Percentiles rank a stretch among this genome's conserved stretches.
Evolutionary conservation across 2,113 vertebrate genomes (phyloP).

Genomic region (Setophaga petechia): DNA sequence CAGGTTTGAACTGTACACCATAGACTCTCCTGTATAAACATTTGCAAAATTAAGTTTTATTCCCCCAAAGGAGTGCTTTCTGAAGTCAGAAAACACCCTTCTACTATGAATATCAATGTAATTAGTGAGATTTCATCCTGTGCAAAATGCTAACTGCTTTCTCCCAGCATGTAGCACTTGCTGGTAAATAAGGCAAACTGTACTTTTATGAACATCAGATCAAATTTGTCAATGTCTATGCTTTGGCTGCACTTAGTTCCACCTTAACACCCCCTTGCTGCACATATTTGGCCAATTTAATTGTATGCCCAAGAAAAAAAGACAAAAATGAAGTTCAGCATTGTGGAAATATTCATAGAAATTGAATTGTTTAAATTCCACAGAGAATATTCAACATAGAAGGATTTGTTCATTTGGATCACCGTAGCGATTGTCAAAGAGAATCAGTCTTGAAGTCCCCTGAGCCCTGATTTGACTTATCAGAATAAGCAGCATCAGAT

Average conservation of each 20-base stretch:
- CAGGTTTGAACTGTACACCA: neutral
- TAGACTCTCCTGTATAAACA: neutral
- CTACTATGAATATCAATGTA: neutral
- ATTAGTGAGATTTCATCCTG: conserved; percentile 7
- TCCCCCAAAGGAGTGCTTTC: neutral
- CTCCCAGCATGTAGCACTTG: neutral
- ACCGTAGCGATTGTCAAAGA: conserved; percentile 3
- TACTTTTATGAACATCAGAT: neutral
- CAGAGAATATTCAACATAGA: neutral
- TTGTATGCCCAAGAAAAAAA: neutral
- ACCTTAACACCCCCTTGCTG: neutral
- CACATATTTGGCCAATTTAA: neutral
- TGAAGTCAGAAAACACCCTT: neutral
- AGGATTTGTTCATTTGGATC: neutral
- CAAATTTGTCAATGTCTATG: neutral
- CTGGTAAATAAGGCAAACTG: neutral
- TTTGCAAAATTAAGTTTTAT: neutral
- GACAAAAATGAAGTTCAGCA: neutral
- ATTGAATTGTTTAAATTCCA: neutral
- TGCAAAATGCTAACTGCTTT: neutral
- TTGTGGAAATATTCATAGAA: neutral
- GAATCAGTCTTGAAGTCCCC: conserved; percentile 7
- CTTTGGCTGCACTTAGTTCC: neutral
- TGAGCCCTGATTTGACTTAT: conserved; percentile 12
- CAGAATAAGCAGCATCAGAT: neutral